Conservation (phyloP, 1,140 invertebrate species). For the Polyergus mexicanus region DNA sequence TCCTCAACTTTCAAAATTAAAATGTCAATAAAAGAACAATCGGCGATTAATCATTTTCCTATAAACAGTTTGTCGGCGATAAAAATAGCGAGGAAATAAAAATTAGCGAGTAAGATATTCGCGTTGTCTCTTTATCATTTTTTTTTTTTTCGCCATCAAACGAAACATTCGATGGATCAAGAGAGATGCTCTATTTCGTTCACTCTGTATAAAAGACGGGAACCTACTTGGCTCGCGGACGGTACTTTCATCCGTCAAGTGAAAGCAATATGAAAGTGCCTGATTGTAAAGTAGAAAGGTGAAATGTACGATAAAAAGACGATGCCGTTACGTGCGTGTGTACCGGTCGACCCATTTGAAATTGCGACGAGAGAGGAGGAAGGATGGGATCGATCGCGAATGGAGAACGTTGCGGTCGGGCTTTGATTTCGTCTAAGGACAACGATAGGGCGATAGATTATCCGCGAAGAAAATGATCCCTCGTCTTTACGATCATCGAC, state of each 20-base stretch:
- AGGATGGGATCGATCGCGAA: constrained; percentile 65
- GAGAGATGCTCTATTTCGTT: constrained; percentile 58
- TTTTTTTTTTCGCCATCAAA: no score
- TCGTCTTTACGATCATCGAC: not conserved
- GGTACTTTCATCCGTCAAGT: constrained; percentile 87
- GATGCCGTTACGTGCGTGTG: constrained; percentile 85
- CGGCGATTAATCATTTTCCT: not conserved
- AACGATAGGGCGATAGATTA: constrained; percentile 73
- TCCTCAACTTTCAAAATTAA: not conserved
- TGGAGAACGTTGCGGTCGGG: constrained; percentile 60
- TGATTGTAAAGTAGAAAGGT: constrained; percentile 87
- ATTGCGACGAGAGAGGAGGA: constrained; percentile 62
- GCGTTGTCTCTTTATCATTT: not conserved
- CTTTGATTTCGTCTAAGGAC: constrained; percentile 83
- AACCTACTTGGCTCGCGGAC: constrained; percentile 84
- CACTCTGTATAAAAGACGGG: constrained; percentile 81
- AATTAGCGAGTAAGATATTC: not conserved
- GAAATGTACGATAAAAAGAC: constrained; percentile 87
- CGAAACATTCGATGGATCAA: not conserved
- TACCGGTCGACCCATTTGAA: constrained; percentile 83
- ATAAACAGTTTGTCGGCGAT: not conserved
- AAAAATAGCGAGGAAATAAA: not conserved
- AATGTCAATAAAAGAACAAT: not conserved
- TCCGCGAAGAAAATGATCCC: constrained; percentile 22
- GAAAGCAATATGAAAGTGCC: constrained; percentile 87